Evolutionary conservation across 35 echinoderm and acorn worm species (phyloP).

Genomic region (Apostichopus parvimensis): DNA sequence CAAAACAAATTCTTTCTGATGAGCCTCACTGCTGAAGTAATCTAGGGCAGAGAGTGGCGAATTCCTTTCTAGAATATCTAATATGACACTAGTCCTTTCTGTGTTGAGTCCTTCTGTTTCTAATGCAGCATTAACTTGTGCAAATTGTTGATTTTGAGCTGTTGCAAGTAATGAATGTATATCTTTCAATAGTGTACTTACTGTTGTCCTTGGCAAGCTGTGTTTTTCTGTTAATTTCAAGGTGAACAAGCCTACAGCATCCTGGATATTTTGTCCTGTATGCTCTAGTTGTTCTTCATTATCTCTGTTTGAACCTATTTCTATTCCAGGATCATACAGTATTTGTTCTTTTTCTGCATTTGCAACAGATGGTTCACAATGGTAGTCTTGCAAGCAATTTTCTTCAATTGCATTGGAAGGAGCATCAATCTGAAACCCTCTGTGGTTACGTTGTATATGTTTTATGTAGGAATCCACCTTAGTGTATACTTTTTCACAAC

Average conservation of each 20-base stretch:
- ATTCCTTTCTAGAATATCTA: not conserved
- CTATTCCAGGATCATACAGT: not conserved
- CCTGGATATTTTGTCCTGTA: too few species aligned
- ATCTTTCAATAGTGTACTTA: not conserved
- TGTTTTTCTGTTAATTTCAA: too few species aligned
- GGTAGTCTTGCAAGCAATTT: not conserved
- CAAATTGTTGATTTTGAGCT: not conserved
- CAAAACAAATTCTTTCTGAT: slow-evolving; percentile 16
- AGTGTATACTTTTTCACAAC: not conserved
- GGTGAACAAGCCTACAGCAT: too few species aligned
- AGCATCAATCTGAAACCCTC: not conserved
- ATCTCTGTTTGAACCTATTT: not conserved
- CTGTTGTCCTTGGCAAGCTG: too few species aligned
- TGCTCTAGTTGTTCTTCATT: not conserved
- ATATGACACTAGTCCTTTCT: not conserved
- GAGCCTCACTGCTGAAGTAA: slow-evolving; percentile 24
- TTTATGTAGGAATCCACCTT: too few species aligned
- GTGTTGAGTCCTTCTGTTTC: too few species aligned
- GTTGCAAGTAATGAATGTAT: not conserved
- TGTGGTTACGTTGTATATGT: too few species aligned
- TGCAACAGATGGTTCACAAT: not conserved
- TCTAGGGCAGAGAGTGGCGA: slow-evolving; percentile 11
- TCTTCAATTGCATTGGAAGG: not conserved
- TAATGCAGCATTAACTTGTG: slow-evolving; percentile 1
- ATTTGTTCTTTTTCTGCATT: not conserved